Evolutionary conservation across 2,888 invertebrate species (phyloP), one percentile per base, ranked within the genome.

Genomic region (Drosophila anomelani): DNA sequence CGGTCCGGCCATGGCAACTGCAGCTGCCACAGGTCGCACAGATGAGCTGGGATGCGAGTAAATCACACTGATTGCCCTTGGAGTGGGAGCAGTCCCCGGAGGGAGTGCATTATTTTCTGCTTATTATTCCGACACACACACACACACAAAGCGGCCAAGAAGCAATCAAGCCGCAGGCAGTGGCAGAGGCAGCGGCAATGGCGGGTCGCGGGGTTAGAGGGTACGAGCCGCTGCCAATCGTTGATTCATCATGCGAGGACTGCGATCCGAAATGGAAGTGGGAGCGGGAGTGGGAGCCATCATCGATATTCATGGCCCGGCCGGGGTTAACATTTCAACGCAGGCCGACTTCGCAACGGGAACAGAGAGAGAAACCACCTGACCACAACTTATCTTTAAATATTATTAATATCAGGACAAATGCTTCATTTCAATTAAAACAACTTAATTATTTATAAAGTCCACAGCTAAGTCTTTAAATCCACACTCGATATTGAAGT

Each of bases 41-140:
- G 29, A 49, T 43, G 62, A 38, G 38, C 12, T 34, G 46, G 53
- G 67, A 68, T 68, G 68, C 68, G 71, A 71, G 74, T 75, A 84
- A 84, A 70, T 71, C 75, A 55, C 55, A 76, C 56, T 69, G 85
- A 81, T 84, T 75, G 81, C 67, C 67, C 79, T 75, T 67, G 77
- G 68, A 85, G 76, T 67, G 63, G 66, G 64, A 60, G 59, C 69
- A 51, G 64, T 66, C 63, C 41, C 64, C 78, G 62, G 51, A 62
- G 71, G 69, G 80, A 76, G 75, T 77, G 86, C 86, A 85, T 85
- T 80, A 88, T 85, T 88, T 82, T 77, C 88, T 79, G 77, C 79
- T 82, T 87, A 82, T 82, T 87, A 82, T 69, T 66, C 64, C 36
- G 80, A 56, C 63, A 64, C 55, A 58, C 62, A 70, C 57, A 77